Evolutionary conservation across 2,113 vertebrate species (phyloP).

Genomic region (Corvus moneduloides): DNA sequence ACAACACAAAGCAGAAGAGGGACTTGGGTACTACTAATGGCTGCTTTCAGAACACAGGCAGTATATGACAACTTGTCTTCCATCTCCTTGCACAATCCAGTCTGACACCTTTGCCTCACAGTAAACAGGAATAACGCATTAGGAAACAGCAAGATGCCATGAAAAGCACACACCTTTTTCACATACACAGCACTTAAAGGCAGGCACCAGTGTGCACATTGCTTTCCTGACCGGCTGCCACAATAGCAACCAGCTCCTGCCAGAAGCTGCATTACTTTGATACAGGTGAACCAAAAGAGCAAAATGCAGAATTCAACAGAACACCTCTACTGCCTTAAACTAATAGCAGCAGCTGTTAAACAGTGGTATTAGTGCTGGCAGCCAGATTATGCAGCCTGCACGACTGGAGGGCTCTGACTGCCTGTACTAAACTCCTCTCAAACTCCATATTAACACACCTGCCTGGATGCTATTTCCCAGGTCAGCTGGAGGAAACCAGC

Average conservation of each 20-base stretch:
- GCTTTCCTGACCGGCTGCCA: background rate
- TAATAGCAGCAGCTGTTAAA: background rate
- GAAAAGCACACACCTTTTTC: background rate
- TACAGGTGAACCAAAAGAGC: background rate
- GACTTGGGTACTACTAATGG: background rate
- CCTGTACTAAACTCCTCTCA: background rate
- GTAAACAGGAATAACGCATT: background rate
- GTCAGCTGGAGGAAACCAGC: background rate
- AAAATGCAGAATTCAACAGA: background rate
- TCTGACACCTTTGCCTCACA: background rate
- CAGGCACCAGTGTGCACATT: background rate
- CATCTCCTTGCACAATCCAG: background rate
- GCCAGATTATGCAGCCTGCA: background rate
- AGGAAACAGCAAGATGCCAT: background rate
- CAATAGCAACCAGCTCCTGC: background rate
- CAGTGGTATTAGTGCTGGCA: background rate
- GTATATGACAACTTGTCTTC: background rate
- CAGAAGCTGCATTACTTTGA: background rate
- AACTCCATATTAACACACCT: background rate
- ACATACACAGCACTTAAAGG: background rate
- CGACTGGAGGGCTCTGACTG: background rate
- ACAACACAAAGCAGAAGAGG: slow-evolving; percentile 22
- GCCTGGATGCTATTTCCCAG: background rate
- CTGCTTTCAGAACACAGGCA: background rate
- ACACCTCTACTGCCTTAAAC: background rate